Percentiles rank a stretch among this genome's conserved stretches.
Evolutionary conservation across 2,888 invertebrate genomes (phyloP).

Genomic region (Proisotoma minuta): DNA sequence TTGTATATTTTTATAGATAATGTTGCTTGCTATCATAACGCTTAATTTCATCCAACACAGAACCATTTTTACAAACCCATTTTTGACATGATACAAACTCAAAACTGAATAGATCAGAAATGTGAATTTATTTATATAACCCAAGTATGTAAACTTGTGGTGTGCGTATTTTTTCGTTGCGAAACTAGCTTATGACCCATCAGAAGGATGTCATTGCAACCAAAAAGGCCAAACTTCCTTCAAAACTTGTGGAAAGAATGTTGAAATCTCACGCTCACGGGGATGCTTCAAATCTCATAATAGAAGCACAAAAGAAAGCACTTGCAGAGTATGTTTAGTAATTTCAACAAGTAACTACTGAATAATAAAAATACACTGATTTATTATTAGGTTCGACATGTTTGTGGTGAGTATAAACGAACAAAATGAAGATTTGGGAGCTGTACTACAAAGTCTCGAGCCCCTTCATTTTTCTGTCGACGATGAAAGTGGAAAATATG

Average conservation of each 20-base stretch:
- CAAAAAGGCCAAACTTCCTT: slow-evolving; percentile 17
- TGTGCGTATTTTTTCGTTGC: background rate
- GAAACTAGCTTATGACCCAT: slow-evolving; percentile 14
- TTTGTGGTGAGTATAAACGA: slow-evolving; percentile 15
- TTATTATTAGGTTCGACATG: slow-evolving; percentile 15
- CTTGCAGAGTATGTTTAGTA: slow-evolving; percentile 19
- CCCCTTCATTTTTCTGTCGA: slow-evolving; percentile 14
- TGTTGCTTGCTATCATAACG: no score
- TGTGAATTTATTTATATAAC: background rate
- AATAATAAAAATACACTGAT: background rate
- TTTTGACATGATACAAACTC: no score
- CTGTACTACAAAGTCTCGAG: slow-evolving; percentile 9
- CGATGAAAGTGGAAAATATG: slow-evolving; percentile 14
- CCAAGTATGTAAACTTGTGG: slow-evolving; percentile 14
- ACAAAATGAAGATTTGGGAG: slow-evolving; percentile 3
- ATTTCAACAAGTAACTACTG: background rate
- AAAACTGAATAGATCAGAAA: background rate
- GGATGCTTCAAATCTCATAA: slow-evolving; percentile 8
- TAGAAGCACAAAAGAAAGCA: slow-evolving; percentile 22
- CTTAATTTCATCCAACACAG: no score
- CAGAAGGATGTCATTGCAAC: slow-evolving; percentile 15
- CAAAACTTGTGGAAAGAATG: slow-evolving; percentile 11
- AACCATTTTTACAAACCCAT: no score
- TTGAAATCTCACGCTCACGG: slow-evolving; percentile 11
- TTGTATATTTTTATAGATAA: no score